These are phyloP conservation scores for Prionace glauca DNA, from an alignment of 2,797 vertebrate species.

Conservation along the genomic window DNA sequence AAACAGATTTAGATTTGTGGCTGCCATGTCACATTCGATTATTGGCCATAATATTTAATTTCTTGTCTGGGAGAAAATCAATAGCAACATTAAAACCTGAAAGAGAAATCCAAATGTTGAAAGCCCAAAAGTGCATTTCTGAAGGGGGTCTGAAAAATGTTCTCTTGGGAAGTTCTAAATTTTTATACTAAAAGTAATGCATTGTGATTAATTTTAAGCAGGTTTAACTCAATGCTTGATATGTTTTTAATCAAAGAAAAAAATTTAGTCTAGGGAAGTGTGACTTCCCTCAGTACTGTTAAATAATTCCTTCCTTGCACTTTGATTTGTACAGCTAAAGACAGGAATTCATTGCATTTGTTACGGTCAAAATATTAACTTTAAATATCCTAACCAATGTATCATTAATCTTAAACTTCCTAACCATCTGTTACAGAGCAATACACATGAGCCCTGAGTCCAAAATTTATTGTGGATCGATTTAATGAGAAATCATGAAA, in stretches of 20 bases:
- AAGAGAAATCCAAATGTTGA: neutral
- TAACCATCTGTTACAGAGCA: neutral
- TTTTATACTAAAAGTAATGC: neutral
- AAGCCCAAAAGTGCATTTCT: neutral
- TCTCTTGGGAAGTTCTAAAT: neutral
- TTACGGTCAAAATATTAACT: neutral
- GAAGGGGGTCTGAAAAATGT: neutral
- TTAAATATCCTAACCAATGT: neutral
- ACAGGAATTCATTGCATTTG: neutral
- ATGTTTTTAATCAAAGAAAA: constrained; percentile 7
- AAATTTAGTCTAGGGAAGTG: neutral
- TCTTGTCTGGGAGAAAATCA: neutral
- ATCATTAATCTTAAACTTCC: neutral
- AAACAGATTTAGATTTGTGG: neutral
- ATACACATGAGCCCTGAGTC: neutral
- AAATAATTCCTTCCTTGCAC: neutral
- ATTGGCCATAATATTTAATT: neutral
- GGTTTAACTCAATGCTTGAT: neutral
- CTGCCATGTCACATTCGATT: neutral
- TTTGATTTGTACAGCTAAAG: neutral
- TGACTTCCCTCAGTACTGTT: neutral
- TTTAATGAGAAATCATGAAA: neutral
- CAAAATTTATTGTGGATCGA: neutral
- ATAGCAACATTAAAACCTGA: neutral
- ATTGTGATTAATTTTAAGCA: neutral